A percentile compares a stretch with the other conserved stretches of the same genome.
phyloP scores from a whole-genome alignment of 2,797 vertebrate genomes.

The Rousettus madagascariensis region DNA sequence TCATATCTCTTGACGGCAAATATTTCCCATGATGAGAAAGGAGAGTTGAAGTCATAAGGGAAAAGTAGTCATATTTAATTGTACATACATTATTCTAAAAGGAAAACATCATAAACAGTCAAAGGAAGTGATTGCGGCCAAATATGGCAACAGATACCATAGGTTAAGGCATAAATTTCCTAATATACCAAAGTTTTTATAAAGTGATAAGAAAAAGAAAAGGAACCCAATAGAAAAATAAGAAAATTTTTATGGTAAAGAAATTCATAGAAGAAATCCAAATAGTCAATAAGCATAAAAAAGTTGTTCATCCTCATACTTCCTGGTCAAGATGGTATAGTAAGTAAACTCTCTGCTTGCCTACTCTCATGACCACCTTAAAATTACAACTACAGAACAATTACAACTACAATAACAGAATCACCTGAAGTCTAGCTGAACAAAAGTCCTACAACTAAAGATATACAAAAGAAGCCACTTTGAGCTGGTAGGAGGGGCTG shows the following conservation, averaged over 20 bases:
- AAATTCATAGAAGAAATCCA: neutral
- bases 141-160: neutral
- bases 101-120: neutral
- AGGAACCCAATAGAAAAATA: neutral
- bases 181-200: neutral
- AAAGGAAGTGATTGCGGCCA: neutral
- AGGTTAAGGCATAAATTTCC: neutral
- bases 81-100: neutral
- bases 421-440: too few relatives aligned
- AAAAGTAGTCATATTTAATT: neutral
- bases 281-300: neutral
- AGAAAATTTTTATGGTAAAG: neutral
- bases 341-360: too few relatives aligned
- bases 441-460: too few relatives aligned
- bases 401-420: too few relatives aligned
- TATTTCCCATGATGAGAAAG: neutral
- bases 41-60: neutral
- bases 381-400: too few relatives aligned
- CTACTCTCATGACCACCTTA: too few relatives aligned
- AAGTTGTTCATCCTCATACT: neutral
- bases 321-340: too few relatives aligned
- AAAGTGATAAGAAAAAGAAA: neutral
- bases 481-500: too few relatives aligned
- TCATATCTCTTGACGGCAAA: neutral
- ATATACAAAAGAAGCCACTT: too few relatives aligned